phyloP scores from a whole-genome alignment of 1,140 invertebrate species.

The Venustaconcha ellipsiformis region DNA sequence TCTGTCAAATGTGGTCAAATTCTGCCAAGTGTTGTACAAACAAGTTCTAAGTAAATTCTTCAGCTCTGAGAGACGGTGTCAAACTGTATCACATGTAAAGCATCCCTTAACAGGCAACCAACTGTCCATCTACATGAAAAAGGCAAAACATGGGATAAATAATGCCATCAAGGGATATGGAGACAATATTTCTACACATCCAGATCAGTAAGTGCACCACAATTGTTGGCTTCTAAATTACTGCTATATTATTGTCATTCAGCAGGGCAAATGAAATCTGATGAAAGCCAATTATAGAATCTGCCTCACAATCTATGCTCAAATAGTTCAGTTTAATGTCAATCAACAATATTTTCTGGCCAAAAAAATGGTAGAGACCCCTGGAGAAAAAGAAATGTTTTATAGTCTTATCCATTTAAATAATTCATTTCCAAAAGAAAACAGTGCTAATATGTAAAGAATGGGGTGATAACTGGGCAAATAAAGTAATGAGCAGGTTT shows the following conservation, averaged over 20 bases:
- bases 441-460: slow-evolving; percentile 7
- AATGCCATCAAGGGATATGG: no score
- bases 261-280: background rate
- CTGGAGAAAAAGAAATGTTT: slow-evolving; percentile 9
- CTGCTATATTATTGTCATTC: background rate
- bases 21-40: no score
- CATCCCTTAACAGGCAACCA: no score
- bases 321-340: slow-evolving; percentile 10
- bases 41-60: no score
- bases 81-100: no score
- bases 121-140: no score
- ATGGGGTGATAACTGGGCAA: slow-evolving; percentile 21
- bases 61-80: no score
- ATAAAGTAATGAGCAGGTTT: slow-evolving; percentile 15
- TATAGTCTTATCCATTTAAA: slow-evolving; percentile 21
- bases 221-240: background rate
- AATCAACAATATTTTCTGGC: slow-evolving; percentile 28
- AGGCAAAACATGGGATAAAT: no score
- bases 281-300: background rate
- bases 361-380: slow-evolving; percentile 1
- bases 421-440: slow-evolving; percentile 27
- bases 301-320: background rate
- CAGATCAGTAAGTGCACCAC: no score
- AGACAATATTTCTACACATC: no score
- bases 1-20: no score